Conservation (phyloP, 2,888 invertebrate genomes). For the Nysson spinosus region DNA sequence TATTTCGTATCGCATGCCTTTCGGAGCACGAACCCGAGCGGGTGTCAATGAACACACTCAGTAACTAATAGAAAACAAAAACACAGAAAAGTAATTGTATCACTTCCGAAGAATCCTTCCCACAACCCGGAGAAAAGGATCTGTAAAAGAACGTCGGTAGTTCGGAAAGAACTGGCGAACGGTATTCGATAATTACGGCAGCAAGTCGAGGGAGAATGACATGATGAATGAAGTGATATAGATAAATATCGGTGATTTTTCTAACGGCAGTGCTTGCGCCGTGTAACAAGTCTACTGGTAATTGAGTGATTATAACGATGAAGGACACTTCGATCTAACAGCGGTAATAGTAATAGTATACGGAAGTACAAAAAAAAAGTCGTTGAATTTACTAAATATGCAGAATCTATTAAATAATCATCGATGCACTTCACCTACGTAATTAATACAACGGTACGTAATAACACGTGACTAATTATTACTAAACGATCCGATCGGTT, state of each 20-base stretch:
- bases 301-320: slow-evolving; percentile 3
- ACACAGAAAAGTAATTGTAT: slow-evolving; percentile 11
- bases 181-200: not conserved
- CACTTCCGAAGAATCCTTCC: slow-evolving; percentile 17
- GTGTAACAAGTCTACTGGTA: slow-evolving; percentile 25
- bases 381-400: slow-evolving; percentile 24
- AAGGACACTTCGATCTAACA: slow-evolving; percentile 19
- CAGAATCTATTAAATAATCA: too few relatives aligned
- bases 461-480: too few relatives aligned
- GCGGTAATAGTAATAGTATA: slow-evolving; percentile 19
- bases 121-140: not conserved
- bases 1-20: slow-evolving; percentile 31
- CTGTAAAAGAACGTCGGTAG: not conserved
- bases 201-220: not conserved
- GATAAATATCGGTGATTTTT: slow-evolving; percentile 5
- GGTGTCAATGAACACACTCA: slow-evolving; percentile 45
- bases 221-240: not conserved
- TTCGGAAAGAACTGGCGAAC: not conserved
- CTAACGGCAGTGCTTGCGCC: slow-evolving; percentile 24
- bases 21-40: slow-evolving; percentile 23
- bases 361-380: not conserved
- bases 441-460: too few relatives aligned
- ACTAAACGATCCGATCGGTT: too few relatives aligned
- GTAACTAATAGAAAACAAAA: slow-evolving; percentile 4
- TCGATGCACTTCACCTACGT: too few relatives aligned